phyloP scores from a whole-genome alignment of 1,140 invertebrate species.

The Meloidogyne floridensis region DNA sequence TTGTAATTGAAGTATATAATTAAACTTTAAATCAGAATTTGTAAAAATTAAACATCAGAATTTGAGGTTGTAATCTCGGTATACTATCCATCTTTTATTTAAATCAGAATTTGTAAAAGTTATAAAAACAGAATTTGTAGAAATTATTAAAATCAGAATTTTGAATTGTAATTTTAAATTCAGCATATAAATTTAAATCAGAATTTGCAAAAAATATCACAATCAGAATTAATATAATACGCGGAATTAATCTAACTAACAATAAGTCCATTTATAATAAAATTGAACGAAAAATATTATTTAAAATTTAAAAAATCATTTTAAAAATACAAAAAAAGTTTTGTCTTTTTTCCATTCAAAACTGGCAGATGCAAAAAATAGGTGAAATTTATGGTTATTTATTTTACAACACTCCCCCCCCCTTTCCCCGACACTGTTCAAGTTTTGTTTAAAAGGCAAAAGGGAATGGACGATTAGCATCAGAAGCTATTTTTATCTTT shows the following conservation, averaged over 20 bases:
- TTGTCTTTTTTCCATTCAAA: not conserved
- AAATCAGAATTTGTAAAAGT: no score
- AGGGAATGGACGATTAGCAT: not conserved
- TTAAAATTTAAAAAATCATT: no score
- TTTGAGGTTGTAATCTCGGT: no score
- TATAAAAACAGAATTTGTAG: not conserved
- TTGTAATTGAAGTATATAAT: no score
- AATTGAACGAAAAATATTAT: no score
- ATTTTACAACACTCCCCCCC: not conserved
- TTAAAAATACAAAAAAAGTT: not conserved
- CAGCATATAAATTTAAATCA: no score
- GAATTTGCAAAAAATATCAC: no score
- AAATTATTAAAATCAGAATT: not conserved
- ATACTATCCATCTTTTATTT: no score
- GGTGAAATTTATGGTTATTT: not conserved
- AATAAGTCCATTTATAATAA: no score
- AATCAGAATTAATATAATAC: no score
- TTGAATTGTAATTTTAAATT: no score
- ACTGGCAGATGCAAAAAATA: not conserved
- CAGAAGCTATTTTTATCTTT: slow-evolving; percentile 1
- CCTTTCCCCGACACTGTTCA: not conserved
- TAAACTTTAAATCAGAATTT: not conserved
- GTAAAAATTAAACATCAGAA: not conserved
- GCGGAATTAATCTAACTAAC: no score
- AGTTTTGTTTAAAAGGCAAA: not conserved